These are phyloP conservation scores for Grantiella picta DNA, from an alignment of 2,113 vertebrate genomes.

Conservation along the genomic window DNA sequence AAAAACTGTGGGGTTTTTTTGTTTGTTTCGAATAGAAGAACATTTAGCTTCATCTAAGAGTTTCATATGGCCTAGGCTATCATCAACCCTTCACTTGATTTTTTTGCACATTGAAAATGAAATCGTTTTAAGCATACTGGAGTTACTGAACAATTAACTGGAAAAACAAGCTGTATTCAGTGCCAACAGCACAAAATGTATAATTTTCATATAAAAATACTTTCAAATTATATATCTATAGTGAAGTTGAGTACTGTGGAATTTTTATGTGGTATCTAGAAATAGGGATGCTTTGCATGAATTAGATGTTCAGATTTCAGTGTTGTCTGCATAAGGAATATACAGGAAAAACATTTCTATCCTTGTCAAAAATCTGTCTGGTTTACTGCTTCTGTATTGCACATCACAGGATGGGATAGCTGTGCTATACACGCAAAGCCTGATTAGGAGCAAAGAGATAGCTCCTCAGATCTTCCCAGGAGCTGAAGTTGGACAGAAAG, in stretches of 20 bases:
- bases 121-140: not conserved
- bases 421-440: not conserved
- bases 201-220: slow-evolving; percentile 71
- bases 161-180: slow-evolving; percentile 19
- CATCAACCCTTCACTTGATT: not conserved
- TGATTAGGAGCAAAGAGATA: not conserved
- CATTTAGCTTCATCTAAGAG: not conserved
- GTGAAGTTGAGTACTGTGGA: slow-evolving; percentile 1
- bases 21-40: not conserved
- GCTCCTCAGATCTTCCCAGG: not conserved
- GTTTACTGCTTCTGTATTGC: not conserved
- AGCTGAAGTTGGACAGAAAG: not conserved
- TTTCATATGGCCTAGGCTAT: not conserved
- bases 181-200: slow-evolving; percentile 31
- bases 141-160: slow-evolving; percentile 17
- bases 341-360: not conserved
- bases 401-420: not conserved
- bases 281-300: slow-evolving; percentile 12
- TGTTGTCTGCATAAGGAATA: not conserved
- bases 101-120: not conserved
- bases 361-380: not conserved
- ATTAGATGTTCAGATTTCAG: slow-evolving; percentile 43
- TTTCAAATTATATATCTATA: slow-evolving; percentile 59
- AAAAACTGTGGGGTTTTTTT: not conserved
- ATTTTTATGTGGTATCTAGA: slow-evolving; percentile 37